Evolutionary conservation across 64 coral and sea anemone species (phyloP), one percentile per base, ranked within the genome.

Genomic region (Trachythela sp.): DNA sequence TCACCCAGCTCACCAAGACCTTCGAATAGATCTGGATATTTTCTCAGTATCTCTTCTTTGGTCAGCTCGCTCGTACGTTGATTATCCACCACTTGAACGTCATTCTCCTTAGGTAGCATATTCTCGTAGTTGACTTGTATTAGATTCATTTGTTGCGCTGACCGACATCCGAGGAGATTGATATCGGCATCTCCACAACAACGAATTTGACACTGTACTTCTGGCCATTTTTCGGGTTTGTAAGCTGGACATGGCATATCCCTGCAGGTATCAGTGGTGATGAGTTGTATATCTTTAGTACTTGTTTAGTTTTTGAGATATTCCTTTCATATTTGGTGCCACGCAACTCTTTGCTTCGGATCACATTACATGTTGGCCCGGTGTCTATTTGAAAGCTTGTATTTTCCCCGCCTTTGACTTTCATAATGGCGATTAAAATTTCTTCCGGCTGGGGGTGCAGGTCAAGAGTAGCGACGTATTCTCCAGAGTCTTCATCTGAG

Each of bases 151-250:
- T 87, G 30, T 35, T 87, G 86, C 0, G 86, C 86, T 39, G 9
- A 33, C 11, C 36, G 2, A 18, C 42, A 13, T 68, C 86, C 54
- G 0, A 87, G 32, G 13, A 68, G 34, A 0, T n/a, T 45, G 18
- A 24, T 26, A 22, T 10, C 1, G 13, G 36, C 22, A 14, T 72
- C 52, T 40, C 40, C 4, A 88, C n/a, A 7, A 88, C 60, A 1
- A 88, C 24, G 71, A 88, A 40, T 71, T 72, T 26, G 10, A 48
- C 36, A 26, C n/a, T 27, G 60, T 88, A 72, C 27, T 75, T 88
- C 75, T 37, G 9, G 15, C 10, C 31, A 80, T 80, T 80, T 4
- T 7, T 80, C 1, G 75, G 75, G 0, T 75, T 88, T 0, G 56
- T 64, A 5, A 64, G 15, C 56, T 64, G 56, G 13, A 64, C 56